Conservation (phyloP, 1,140 invertebrate genomes). For the Dendroctonus ponderosae region DNA sequence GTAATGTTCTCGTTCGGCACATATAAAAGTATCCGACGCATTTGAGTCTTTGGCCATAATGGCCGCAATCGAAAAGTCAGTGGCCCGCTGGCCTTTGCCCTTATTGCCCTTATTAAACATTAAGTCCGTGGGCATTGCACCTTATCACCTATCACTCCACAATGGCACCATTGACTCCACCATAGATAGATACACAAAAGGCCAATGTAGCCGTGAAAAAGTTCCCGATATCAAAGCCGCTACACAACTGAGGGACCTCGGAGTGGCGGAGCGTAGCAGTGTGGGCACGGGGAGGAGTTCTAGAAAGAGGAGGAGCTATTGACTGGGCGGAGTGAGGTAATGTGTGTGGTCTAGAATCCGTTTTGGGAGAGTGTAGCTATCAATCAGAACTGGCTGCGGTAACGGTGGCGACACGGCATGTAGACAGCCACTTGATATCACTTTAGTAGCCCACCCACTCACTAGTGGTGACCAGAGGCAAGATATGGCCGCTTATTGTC, state of each 20-base stretch:
- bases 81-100: slow-evolving; percentile 60
- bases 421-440: slow-evolving; percentile 51
- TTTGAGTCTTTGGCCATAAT: slow-evolving; percentile 78
- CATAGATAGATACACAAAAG: slow-evolving; percentile 4
- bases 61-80: slow-evolving; percentile 90
- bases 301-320: slow-evolving; percentile 16
- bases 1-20: slow-evolving; percentile 23
- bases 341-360: slow-evolving; percentile 49
- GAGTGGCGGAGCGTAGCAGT: slow-evolving; percentile 1
- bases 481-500: slow-evolving; percentile 42
- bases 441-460: slow-evolving; percentile 45
- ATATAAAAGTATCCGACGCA: slow-evolving; percentile 28
- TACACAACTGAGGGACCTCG: slow-evolving; percentile 37
- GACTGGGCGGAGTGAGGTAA: slow-evolving; percentile 27
- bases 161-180: slow-evolving; percentile 31
- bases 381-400: slow-evolving; percentile 49
- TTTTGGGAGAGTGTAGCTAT: slow-evolving; percentile 49
- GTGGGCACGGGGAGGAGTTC: slow-evolving; percentile 10
- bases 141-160: slow-evolving; percentile 46
- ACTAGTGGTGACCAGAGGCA: slow-evolving; percentile 40
- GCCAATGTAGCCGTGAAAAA: slow-evolving; percentile 20
- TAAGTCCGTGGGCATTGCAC: slow-evolving; percentile 48
- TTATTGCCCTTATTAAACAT: slow-evolving; percentile 38
- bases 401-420: slow-evolving; percentile 51
- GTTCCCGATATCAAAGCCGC: slow-evolving; percentile 34